Percentiles rank a stretch among this genome's conserved stretches.
phyloP scores from a whole-genome alignment of 2,797 vertebrate genomes.

The Masticophis lateralis region DNA sequence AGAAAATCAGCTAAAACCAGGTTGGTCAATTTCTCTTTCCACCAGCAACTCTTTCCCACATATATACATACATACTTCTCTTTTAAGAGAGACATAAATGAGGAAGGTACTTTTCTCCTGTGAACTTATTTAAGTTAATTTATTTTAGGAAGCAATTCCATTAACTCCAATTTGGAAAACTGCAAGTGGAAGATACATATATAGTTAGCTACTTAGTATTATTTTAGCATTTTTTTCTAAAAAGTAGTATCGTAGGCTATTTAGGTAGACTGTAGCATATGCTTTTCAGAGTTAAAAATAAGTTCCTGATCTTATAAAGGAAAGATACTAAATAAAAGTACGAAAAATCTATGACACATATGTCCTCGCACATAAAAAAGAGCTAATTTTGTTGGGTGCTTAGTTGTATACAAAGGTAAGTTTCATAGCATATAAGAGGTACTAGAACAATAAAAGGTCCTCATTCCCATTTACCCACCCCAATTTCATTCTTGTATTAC shows the following conservation, averaged over 20 bases:
- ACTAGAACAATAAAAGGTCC: constrained; percentile 34
- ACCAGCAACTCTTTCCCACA: background rate
- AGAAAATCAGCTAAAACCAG: background rate
- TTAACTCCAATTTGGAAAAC: constrained; percentile 3
- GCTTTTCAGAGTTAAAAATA: background rate
- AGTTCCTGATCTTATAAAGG: background rate
- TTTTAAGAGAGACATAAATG: background rate
- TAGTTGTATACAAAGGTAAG: background rate
- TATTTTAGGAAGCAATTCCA: background rate
- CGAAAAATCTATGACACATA: background rate
- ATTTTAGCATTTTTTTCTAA: background rate
- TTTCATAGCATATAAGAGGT: constrained; percentile 3
- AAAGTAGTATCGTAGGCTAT: background rate
- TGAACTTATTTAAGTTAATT: background rate
- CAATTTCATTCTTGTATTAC: constrained; percentile 18
- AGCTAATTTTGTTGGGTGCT: background rate
- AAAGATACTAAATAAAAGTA: background rate
- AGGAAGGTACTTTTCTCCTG: background rate
- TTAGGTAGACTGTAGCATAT: background rate
- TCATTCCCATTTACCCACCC: background rate
- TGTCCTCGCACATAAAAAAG: background rate
- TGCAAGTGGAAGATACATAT: background rate
- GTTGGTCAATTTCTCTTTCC: background rate
- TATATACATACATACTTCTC: background rate
- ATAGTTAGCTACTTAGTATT: background rate